phyloP scores from a whole-genome alignment of 2,888 invertebrate genomes.

The Pollenia amentaria region DNA sequence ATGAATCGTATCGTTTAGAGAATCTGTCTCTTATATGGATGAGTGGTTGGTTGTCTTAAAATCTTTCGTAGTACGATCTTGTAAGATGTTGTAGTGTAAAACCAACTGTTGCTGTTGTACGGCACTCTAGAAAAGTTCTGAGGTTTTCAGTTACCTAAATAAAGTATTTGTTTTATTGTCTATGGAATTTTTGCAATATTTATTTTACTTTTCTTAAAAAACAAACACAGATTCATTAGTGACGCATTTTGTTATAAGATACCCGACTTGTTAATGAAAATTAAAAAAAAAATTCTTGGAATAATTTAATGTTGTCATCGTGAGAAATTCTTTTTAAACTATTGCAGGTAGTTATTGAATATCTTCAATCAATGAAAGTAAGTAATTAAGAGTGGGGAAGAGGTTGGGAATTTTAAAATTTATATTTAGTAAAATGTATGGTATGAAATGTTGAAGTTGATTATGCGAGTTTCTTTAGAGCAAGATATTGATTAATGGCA shows the following conservation, averaged over 20 bases:
- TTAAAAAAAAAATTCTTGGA: slow-evolving; percentile 38
- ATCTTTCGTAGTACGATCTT: slow-evolving; percentile 21
- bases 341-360: background rate
- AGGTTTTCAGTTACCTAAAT: slow-evolving; percentile 58
- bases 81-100: slow-evolving; percentile 23
- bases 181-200: slow-evolving; percentile 57
- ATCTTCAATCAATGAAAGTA: background rate
- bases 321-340: slow-evolving; percentile 26
- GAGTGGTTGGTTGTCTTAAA: background rate
- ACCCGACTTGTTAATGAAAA: background rate
- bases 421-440: no score
- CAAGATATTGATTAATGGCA: no score
- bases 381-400: background rate
- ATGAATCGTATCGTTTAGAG: slow-evolving; percentile 25
- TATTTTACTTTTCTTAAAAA: slow-evolving; percentile 39
- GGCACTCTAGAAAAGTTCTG: slow-evolving; percentile 36
- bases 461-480: no score
- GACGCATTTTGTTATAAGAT: slow-evolving; percentile 62
- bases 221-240: slow-evolving; percentile 12
- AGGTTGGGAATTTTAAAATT: background rate
- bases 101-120: slow-evolving; percentile 37
- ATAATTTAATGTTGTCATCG: slow-evolving; percentile 19
- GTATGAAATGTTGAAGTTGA: no score
- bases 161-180: slow-evolving; percentile 41
- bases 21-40: background rate